Percentiles rank a stretch among this genome's conserved stretches.
Conservation (phyloP, 2,797 vertebrate genomes). For the Gobionotothen gibberifrons region DNA sequence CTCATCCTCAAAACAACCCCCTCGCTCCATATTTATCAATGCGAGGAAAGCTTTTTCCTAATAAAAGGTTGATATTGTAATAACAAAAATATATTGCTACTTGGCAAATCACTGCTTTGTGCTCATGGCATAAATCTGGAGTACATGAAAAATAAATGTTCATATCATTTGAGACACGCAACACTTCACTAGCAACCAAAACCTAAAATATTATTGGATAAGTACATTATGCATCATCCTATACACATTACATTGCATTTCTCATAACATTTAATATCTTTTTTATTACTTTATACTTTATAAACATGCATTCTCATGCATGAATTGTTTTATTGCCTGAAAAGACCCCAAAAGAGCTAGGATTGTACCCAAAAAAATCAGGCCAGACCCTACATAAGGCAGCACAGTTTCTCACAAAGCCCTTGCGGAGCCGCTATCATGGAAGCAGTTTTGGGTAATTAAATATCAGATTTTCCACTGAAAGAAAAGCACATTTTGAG, state of each 20-base stretch:
- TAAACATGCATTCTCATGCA: conserved; percentile 12
- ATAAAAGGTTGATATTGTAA: conserved; percentile 22
- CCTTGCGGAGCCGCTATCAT: too few relatives aligned
- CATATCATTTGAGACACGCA: background rate
- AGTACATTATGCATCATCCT: conserved; percentile 18
- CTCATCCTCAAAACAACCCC: conserved; percentile 47
- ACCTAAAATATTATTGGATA: background rate
- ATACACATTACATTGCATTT: conserved; percentile 21
- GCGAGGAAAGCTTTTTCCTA: conserved; percentile 23
- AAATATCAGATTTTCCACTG: too few relatives aligned
- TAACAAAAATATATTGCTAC: conserved; percentile 16
- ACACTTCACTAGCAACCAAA: conserved; percentile 4
- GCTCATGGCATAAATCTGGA: conserved; percentile 2
- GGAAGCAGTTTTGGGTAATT: too few relatives aligned
- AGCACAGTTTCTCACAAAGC: too few relatives aligned
- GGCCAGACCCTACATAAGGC: too few relatives aligned
- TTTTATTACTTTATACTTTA: background rate
- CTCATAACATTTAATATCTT: conserved; percentile 27
- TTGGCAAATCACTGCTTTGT: conserved; percentile 12
- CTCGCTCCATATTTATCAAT: conserved; percentile 53
- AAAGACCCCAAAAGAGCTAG: background rate
- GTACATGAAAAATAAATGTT: conserved; percentile 1
- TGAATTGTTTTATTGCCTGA: background rate
- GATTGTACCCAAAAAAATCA: too few relatives aligned
- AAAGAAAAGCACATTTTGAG: too few relatives aligned